Base-by-base conservation (phyloP, 2,113 vertebrate genomes). In the Myotis lucifugus region DNA sequence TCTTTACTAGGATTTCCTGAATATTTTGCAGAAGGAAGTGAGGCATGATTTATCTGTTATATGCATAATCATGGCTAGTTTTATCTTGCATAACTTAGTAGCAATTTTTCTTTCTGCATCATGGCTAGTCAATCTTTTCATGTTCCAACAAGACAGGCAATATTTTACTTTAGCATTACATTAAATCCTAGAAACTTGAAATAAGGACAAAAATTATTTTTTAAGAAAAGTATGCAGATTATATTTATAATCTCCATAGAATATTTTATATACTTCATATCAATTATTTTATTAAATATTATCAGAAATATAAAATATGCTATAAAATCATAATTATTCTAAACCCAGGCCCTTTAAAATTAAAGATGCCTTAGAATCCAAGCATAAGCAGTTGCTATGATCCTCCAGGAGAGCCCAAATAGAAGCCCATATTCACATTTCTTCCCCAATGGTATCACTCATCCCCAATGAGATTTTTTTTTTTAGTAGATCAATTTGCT, bases 141-240 rank as follows among this genome's bases (percentile, higher is more conserved):
- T 67, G 32, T 74, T 90, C 19, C 69, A 83, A 46, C 32, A 59
- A 90, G 64, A 13, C 5, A 84, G 15, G 3, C 4, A 32, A 19
- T 88, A 91, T 79, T 93, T 95, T 67, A 59, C 46, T 74, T 88
- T 66, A 69, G 5, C 7, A 88, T 95, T 93, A 52, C 85, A 82
- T 82, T 72, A 76, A 91, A 81, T 88, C 8, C 11, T 87, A 70
- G 17, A 77, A 77, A 82, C 4, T 21, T 91, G 17, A 91, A 88
- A 79, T 23, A 4, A 66, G 4, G 27, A 10, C 66, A 73, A 21
- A 52, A 40, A 9, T 8, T 12, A 5, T 46, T 70, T 61, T 70
- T 37, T 52, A 61, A 12, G 21, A 69, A 79, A 15, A 64, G 0
- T 18, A 12, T 46, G 4, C 23, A 67, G 46, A 92, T 29, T 59